phyloP scores from a whole-genome alignment of 2,888 invertebrate species.

The Megaustenia siamemsis region DNA sequence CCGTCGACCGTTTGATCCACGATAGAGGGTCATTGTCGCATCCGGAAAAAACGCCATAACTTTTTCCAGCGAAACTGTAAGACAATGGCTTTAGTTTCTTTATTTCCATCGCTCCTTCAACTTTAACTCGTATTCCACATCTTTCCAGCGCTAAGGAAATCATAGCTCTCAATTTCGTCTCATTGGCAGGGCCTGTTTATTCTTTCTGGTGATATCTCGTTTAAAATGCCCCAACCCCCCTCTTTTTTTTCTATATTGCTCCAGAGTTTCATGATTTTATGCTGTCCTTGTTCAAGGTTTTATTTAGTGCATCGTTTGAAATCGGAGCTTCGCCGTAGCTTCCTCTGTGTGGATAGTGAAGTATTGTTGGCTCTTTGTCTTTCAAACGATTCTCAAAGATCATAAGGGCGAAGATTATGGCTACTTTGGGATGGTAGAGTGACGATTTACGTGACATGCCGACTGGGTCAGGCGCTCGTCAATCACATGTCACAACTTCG shows the following conservation, averaged over 20 bases:
- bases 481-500: conserved; percentile 47
- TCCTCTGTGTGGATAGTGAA: background rate
- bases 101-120: conserved; percentile 24
- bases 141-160: background rate
- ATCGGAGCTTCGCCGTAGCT: background rate
- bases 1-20: conserved; percentile 38
- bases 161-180: conserved; percentile 14
- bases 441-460: conserved; percentile 46
- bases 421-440: conserved; percentile 35
- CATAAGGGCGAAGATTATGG: conserved; percentile 33
- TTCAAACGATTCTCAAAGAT: conserved; percentile 27
- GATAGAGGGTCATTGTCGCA: conserved; percentile 36
- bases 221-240: background rate
- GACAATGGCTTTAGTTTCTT: conserved; percentile 38
- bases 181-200: conserved; percentile 29
- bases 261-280: conserved; percentile 28
- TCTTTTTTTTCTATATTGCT: conserved; percentile 16
- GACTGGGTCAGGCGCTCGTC: conserved; percentile 35
- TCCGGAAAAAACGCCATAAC: conserved; percentile 33
- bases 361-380: conserved; percentile 32
- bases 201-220: conserved; percentile 27
- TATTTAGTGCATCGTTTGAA: conserved; percentile 46
- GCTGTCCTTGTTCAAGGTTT: background rate
- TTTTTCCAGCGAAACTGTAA: conserved; percentile 32
- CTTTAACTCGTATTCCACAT: background rate